A percentile compares a stretch with the other conserved stretches of the same genome.
phyloP scores from a whole-genome alignment of 2,888 invertebrate genomes.

The Seira sanloemensis region DNA sequence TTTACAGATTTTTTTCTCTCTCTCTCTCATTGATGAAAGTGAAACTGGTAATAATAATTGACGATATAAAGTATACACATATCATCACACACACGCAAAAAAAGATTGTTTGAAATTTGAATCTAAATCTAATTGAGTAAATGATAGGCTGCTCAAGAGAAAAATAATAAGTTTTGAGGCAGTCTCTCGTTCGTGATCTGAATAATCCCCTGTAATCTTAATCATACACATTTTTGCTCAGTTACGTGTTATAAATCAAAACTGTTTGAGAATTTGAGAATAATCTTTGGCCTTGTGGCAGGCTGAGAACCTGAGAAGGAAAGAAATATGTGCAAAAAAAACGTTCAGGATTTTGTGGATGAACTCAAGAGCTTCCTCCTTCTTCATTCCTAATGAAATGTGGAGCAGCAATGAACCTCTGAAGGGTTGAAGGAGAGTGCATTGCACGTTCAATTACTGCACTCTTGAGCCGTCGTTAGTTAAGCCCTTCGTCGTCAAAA shows the following conservation, averaged over 20 bases:
- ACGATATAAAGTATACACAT: too few relatives aligned
- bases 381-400: conserved; percentile 20
- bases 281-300: not conserved
- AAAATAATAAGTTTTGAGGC: too few relatives aligned
- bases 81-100: conserved; percentile 11
- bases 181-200: conserved; percentile 16
- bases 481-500: too few relatives aligned
- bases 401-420: not conserved
- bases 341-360: conserved; percentile 46
- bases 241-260: conserved; percentile 1
- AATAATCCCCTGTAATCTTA: not conserved
- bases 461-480: too few relatives aligned
- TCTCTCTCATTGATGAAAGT: conserved; percentile 40
- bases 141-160: too few relatives aligned
- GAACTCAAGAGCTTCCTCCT: conserved; percentile 7
- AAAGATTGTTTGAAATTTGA: too few relatives aligned
- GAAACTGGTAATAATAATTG: conserved; percentile 48
- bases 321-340: not conserved
- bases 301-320: too few relatives aligned
- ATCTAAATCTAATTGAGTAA: too few relatives aligned
- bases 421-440: not conserved
- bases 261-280: too few relatives aligned
- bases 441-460: not conserved
- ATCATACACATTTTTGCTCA: not conserved
- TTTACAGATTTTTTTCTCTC: not conserved